Conservation (phyloP, 2,888 invertebrate genomes). For the Stenodera caucasica region DNA sequence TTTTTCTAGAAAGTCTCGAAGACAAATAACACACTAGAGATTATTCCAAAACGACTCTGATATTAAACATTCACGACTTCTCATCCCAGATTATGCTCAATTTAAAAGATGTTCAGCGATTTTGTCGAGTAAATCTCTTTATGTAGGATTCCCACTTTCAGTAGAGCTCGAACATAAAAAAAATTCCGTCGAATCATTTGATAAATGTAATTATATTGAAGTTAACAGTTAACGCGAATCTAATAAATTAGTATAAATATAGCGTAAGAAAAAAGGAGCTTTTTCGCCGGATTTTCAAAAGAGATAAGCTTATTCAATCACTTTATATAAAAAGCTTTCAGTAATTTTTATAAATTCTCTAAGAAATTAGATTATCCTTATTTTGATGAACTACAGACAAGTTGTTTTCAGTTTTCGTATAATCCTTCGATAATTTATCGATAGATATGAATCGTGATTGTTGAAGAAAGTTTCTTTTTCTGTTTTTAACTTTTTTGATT, state of each 20-base stretch:
- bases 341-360: not conserved
- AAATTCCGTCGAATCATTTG: not conserved
- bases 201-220: not conserved
- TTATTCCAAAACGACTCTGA: not conserved
- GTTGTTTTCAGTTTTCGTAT: not conserved
- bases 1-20: not conserved
- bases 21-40: not conserved
- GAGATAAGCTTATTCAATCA: not conserved
- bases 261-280: not conserved
- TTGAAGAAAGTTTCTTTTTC: not conserved
- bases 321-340: not conserved
- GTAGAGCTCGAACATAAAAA: no score
- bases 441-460: not conserved
- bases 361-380: not conserved
- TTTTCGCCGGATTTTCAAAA: not conserved
- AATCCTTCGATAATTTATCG: not conserved
- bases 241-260: not conserved
- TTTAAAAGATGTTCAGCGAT: not conserved
- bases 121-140: not conserved
- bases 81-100: not conserved
- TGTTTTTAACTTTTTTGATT: no score
- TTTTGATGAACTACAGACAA: not conserved
- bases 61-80: conserved; percentile 1
- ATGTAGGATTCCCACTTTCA: no score
- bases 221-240: not conserved